A percentile compares a stretch with the other conserved stretches of the same genome.
Evolutionary conservation across 2,888 invertebrate genomes (phyloP).

Genomic region (Leptogaster cylindrica): DNA sequence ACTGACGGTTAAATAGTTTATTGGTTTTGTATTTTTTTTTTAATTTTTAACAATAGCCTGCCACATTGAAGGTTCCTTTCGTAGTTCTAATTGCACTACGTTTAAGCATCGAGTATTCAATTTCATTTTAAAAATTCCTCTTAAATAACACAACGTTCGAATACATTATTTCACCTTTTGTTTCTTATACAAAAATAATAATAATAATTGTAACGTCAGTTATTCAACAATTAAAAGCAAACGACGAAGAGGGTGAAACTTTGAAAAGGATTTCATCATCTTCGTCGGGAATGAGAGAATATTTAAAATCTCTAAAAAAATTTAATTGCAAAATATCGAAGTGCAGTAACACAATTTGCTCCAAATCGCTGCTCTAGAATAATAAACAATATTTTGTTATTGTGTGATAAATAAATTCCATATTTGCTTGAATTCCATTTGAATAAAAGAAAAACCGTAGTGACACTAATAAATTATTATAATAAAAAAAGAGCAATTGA

Average conservation of each 20-base stretch:
- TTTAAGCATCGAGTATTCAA: not conserved
- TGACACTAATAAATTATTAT: conserved; percentile 4
- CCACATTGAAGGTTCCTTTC: conserved; percentile 38
- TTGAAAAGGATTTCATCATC: conserved; percentile 42
- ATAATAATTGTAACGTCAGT: too few relatives aligned
- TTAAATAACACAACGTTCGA: too few relatives aligned
- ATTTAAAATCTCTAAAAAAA: conserved; percentile 35
- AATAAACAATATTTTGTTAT: not conserved
- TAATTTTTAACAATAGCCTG: conserved; percentile 10
- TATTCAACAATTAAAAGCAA: not conserved
- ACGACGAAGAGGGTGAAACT: conserved; percentile 43
- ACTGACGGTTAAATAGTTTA: conserved; percentile 23
- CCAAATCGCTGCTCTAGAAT: too few relatives aligned
- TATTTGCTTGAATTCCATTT: not conserved
- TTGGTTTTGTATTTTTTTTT: too few relatives aligned
- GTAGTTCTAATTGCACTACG: conserved; percentile 9
- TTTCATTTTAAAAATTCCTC: not conserved
- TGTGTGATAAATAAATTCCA: not conserved
- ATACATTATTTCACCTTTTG: not conserved
- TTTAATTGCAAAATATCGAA: too few relatives aligned
- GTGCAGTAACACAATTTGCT: too few relatives aligned
- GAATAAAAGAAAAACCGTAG: not conserved
- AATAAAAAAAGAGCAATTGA: not conserved
- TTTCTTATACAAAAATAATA: not conserved
- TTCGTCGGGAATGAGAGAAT: conserved; percentile 43